Conservation (phyloP, 2,888 invertebrate genomes). For the Andricus quercusramuli region DNA sequence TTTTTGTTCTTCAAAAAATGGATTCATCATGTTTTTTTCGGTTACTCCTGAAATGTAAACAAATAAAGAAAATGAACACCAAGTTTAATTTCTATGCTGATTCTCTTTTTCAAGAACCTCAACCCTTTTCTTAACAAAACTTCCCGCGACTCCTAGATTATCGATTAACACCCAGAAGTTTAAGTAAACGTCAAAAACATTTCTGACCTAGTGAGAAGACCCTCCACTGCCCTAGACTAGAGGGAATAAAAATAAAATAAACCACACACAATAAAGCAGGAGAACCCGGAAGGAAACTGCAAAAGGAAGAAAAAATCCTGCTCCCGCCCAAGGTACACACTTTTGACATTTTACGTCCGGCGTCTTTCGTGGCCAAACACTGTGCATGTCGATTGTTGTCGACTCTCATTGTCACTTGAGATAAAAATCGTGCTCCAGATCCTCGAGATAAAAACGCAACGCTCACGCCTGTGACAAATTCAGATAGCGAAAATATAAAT, state of each 20-base stretch:
- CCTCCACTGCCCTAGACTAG: neutral
- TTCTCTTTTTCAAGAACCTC: conserved; percentile 2
- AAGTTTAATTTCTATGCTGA: neutral
- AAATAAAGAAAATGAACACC: neutral
- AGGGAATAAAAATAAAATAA: neutral
- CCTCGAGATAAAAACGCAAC: conserved; percentile 2
- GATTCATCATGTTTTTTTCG: too few relatives aligned
- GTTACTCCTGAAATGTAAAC: too few relatives aligned
- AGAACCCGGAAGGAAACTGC: neutral
- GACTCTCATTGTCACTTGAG: conserved; percentile 7
- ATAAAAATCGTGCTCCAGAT: neutral
- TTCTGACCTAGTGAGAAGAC: neutral
- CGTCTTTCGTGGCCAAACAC: conserved; percentile 42
- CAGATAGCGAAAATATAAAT: conserved; percentile 12
- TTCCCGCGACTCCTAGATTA: conserved; percentile 24
- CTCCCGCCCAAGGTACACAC: conserved; percentile 56
- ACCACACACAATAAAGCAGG: neutral
- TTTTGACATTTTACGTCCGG: conserved; percentile 74
- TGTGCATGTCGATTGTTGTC: conserved; percentile 34
- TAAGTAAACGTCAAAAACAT: conserved; percentile 9
- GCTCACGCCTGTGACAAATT: conserved; percentile 3
- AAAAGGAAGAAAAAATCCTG: conserved; percentile 47
- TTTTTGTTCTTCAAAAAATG: too few relatives aligned
- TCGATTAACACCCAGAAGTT: conserved; percentile 20
- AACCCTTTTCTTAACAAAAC: conserved; percentile 34